Conservation (phyloP, 2,113 vertebrate species). For the Phaetusa simplex region DNA sequence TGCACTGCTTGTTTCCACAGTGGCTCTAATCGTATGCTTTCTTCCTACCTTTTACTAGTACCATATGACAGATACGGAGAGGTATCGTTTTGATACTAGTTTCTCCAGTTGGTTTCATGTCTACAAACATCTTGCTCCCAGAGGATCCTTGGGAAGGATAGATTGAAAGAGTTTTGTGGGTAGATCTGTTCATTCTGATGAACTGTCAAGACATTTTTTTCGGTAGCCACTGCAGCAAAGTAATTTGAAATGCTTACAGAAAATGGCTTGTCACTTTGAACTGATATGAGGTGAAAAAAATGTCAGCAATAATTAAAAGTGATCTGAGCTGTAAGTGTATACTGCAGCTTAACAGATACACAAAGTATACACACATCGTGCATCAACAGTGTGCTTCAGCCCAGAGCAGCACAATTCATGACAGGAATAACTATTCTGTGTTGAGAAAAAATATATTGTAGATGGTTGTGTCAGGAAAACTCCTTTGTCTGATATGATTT, state of each 20-base stretch:
- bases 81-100: neutral
- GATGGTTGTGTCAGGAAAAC: neutral
- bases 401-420: neutral
- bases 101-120: neutral
- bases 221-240: neutral
- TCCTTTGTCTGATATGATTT: neutral
- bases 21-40: neutral
- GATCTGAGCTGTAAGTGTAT: neutral
- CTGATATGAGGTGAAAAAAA: neutral
- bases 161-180: neutral
- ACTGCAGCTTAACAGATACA: neutral
- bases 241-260: neutral
- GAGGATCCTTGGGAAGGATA: neutral
- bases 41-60: neutral
- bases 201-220: neutral
- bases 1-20: neutral
- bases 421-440: neutral
- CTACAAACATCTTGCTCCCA: neutral
- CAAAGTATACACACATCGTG: fast-evolving
- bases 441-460: neutral
- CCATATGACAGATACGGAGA: neutral
- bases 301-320: neutral
- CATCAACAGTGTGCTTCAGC: neutral
- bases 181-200: too few species aligned
- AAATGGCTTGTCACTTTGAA: neutral